Conservation (phyloP, 1,140 invertebrate species). For the Oscheius sp. region DNA sequence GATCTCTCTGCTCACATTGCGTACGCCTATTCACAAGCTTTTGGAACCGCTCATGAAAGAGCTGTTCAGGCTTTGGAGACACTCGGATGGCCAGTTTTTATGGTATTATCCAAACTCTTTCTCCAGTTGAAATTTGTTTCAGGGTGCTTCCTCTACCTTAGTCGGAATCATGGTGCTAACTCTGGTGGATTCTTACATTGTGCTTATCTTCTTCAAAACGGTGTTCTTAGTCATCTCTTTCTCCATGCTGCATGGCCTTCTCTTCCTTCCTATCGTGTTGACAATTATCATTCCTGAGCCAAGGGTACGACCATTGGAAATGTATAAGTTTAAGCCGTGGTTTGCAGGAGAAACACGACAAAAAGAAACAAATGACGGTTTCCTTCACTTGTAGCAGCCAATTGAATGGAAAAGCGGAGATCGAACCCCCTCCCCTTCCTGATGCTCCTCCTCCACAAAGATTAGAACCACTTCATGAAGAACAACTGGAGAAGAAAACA, state of each 20-base stretch:
- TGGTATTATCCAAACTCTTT: conserved; percentile 75
- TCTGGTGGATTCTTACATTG: conserved; percentile 58
- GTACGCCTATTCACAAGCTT: conserved; percentile 63
- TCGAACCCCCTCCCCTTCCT: too few relatives aligned
- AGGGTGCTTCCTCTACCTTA: conserved; percentile 57
- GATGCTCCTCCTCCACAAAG: too few relatives aligned
- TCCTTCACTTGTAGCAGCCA: conserved; percentile 9
- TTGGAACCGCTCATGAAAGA: conserved; percentile 63
- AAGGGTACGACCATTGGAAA: too few relatives aligned
- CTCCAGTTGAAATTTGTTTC: too few relatives aligned
- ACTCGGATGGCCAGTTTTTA: conserved; percentile 78
- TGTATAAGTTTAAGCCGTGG: too few relatives aligned
- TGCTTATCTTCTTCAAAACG: conserved; percentile 66
- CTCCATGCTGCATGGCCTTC: conserved; percentile 74
- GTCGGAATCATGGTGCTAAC: conserved; percentile 57
- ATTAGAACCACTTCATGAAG: too few relatives aligned
- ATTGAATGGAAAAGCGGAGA: neutral
- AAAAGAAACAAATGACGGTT: neutral
- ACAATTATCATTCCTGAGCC: conserved; percentile 66
- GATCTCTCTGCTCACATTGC: conserved; percentile 84
- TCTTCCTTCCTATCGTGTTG: conserved; percentile 74
- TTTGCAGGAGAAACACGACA: too few relatives aligned
- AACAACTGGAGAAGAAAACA: too few relatives aligned
- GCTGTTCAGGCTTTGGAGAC: conserved; percentile 72
- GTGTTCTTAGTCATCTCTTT: conserved; percentile 75